Conservation (phyloP, 2,113 vertebrate genomes). For the Tragulus kanchil region DNA sequence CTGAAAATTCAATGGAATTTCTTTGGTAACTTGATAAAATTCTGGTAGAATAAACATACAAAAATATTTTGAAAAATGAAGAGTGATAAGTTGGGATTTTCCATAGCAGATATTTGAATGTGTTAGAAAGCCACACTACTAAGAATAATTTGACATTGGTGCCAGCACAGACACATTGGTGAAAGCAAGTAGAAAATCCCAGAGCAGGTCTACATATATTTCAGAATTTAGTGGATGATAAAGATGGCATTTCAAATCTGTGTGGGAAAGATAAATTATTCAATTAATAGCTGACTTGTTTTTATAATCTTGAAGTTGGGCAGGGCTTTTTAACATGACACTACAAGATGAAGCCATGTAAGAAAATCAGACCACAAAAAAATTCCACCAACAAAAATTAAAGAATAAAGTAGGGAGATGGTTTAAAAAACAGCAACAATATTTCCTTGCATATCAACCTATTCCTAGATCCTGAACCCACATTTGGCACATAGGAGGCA, state of each 20-base stretch:
- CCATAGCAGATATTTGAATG: conserved; percentile 59
- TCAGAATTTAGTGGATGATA: conserved; percentile 60
- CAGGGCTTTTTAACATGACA: conserved; percentile 11
- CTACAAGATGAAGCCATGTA: neutral
- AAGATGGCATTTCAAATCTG: conserved; percentile 73
- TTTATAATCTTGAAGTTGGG: conserved; percentile 48
- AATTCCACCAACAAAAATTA: conserved; percentile 11
- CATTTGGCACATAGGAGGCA: neutral
- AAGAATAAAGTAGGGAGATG: neutral
- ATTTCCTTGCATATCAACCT: neutral
- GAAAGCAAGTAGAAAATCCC: conserved; percentile 73
- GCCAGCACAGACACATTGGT: conserved; percentile 40
- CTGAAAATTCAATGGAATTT: conserved; percentile 31
- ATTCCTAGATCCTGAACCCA: neutral
- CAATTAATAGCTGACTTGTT: conserved; percentile 57
- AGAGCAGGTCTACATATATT: conserved; percentile 45
- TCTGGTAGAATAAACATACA: conserved; percentile 53
- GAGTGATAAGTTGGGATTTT: conserved; percentile 54
- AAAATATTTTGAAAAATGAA: conserved; percentile 48
- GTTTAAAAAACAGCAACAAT: neutral
- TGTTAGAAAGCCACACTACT: conserved; percentile 37
- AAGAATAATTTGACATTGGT: conserved; percentile 52
- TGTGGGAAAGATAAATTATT: conserved; percentile 73
- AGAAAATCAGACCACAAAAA: neutral
- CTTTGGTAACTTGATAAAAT: conserved; percentile 57